A percentile compares a stretch with the other conserved stretches of the same genome.
Evolutionary conservation across 2,888 invertebrate species (phyloP).

Genomic region (Megamerina dolium): DNA sequence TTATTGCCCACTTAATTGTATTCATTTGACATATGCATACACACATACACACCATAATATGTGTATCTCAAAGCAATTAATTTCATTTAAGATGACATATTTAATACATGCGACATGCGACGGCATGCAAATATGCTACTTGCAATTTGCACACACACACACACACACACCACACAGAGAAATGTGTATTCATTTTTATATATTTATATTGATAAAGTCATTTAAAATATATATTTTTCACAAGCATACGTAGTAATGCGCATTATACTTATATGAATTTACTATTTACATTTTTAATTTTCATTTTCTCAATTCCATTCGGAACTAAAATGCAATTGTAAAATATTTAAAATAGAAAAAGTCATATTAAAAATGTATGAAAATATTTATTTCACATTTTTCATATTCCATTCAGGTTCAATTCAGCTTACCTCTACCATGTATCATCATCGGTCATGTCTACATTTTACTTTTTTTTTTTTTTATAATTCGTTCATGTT

Average conservation of each 20-base stretch:
- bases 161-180: background rate
- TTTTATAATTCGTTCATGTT: too few relatives aligned
- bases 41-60: background rate
- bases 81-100: background rate
- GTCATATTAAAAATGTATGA: too few relatives aligned
- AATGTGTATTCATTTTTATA: background rate
- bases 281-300: background rate
- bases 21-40: conserved; percentile 33
- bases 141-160: background rate
- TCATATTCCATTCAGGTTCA: background rate
- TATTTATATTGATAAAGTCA: background rate
- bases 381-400: too few relatives aligned
- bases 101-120: background rate
- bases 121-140: background rate
- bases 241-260: background rate
- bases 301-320: background rate
- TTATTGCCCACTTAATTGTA: conserved; percentile 36
- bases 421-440: background rate
- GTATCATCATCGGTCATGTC: background rate
- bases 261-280: too few relatives aligned
- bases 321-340: background rate
- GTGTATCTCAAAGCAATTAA: background rate
- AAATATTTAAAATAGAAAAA: too few relatives aligned
- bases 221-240: background rate
- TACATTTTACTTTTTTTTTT: too few relatives aligned